Percentiles rank a stretch among this genome's conserved stretches.
Evolutionary conservation across 2,888 invertebrate genomes (phyloP).

Genomic region (Patella caerulea): DNA sequence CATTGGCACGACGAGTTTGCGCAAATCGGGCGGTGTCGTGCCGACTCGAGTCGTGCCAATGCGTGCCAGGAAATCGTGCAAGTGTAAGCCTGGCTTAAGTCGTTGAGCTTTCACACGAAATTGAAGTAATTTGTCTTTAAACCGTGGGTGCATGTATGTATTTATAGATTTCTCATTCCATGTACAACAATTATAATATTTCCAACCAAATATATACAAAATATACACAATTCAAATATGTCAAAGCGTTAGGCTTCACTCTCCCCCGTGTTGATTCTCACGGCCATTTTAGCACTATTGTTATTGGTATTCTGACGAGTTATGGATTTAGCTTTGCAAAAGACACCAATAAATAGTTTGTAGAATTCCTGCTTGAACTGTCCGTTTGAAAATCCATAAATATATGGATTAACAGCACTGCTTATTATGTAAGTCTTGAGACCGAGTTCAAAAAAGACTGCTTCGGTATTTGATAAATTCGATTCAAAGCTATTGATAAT

Average conservation of each 20-base stretch:
- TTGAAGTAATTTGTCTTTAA: too few relatives aligned
- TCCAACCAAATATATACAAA: too few relatives aligned
- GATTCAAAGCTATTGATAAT: background rate
- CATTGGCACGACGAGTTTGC: too few relatives aligned
- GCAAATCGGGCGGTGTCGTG: too few relatives aligned
- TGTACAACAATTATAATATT: too few relatives aligned
- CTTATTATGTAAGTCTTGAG: slow-evolving; percentile 39
- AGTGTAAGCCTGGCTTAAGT: too few relatives aligned
- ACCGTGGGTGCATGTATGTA: too few relatives aligned
- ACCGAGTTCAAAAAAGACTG: slow-evolving; percentile 29
- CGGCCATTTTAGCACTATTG: background rate
- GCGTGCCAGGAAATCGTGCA: too few relatives aligned
- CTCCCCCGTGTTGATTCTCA: background rate
- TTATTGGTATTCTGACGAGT: background rate
- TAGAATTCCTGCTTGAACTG: slow-evolving; percentile 33
- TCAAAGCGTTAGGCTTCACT: background rate
- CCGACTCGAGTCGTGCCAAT: too few relatives aligned
- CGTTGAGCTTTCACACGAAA: too few relatives aligned
- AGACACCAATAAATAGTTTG: background rate
- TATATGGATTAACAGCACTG: slow-evolving; percentile 36
- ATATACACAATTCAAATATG: too few relatives aligned
- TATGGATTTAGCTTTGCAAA: background rate
- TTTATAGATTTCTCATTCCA: too few relatives aligned
- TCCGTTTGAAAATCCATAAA: slow-evolving; percentile 41
- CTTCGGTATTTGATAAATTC: slow-evolving; percentile 13